Conservation (phyloP, 2,797 vertebrate species). For the Acanthiza pusilla region DNA sequence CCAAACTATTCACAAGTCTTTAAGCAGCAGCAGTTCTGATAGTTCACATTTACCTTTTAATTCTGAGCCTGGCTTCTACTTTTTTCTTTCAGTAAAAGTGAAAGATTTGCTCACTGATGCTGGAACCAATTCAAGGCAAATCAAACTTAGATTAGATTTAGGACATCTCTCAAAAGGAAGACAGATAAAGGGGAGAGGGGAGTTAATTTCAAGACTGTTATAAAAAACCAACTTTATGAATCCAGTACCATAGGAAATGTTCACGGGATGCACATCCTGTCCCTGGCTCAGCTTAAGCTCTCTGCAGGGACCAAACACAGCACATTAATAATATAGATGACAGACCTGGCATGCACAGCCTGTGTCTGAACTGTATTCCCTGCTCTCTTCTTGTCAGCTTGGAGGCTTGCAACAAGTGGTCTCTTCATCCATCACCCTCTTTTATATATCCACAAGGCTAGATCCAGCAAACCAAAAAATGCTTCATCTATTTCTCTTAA, state of each 20-base stretch:
- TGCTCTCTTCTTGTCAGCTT: slow-evolving; percentile 1
- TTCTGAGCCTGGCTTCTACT: neutral
- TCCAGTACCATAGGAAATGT: slow-evolving; percentile 9
- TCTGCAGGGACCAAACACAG: slow-evolving; percentile 26
- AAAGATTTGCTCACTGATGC: neutral
- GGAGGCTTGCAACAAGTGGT: slow-evolving; percentile 1
- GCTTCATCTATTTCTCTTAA: neutral
- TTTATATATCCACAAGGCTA: neutral
- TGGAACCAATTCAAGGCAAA: slow-evolving; percentile 16
- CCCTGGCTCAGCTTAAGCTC: slow-evolving; percentile 14
- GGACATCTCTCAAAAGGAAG: neutral
- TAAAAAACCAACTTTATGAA: neutral
- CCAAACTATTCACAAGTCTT: neutral
- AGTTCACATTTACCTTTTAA: neutral
- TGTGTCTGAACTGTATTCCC: slow-evolving; percentile 38
- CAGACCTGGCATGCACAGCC: slow-evolving; percentile 14
- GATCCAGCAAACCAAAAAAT: neutral
- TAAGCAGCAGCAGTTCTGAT: neutral
- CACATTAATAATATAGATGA: slow-evolving; percentile 7
- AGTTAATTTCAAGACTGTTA: neutral
- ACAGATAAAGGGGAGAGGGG: neutral
- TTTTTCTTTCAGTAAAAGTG: neutral
- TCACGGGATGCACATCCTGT: slow-evolving; percentile 29
- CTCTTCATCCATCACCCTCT: slow-evolving; percentile 21
- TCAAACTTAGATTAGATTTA: neutral